phyloP scores from a whole-genome alignment of 2,888 invertebrate species.

The Cosmopolites sordidus region DNA sequence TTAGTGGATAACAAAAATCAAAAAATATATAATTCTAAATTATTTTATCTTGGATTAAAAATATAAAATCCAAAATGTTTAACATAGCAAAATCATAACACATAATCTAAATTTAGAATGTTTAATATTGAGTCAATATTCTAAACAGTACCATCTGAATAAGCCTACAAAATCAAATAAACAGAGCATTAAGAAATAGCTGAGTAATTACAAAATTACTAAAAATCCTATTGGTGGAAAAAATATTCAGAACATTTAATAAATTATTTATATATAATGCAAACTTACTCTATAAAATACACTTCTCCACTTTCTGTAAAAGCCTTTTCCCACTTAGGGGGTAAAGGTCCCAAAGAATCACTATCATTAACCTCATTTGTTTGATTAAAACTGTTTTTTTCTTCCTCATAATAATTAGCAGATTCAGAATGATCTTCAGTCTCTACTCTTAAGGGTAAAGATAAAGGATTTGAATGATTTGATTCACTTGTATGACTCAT shows the following conservation, averaged over 20 bases:
- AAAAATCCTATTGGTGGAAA: neutral
- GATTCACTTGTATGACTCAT: slow-evolving; percentile 49
- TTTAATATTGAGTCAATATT: neutral
- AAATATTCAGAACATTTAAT: neutral
- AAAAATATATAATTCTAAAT: too few species aligned
- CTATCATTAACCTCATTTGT: slow-evolving; percentile 49
- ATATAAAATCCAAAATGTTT: too few species aligned
- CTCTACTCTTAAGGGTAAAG: slow-evolving; percentile 46
- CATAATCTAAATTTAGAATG: slow-evolving; percentile 10
- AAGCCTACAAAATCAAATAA: slow-evolving; percentile 2
- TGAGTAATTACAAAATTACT: neutral
- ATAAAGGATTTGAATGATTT: slow-evolving; percentile 42
- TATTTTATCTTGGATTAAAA: too few species aligned
- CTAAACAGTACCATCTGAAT: slow-evolving; percentile 11
- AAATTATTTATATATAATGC: neutral
- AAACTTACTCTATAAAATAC: slow-evolving; percentile 92
- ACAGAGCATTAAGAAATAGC: neutral
- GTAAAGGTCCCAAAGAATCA: slow-evolving; percentile 84
- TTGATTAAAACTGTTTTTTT: slow-evolving; percentile 42
- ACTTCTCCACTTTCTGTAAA: slow-evolving; percentile 95
- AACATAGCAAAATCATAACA: too few species aligned
- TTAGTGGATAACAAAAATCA: too few species aligned
- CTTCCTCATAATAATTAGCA: slow-evolving; percentile 41
- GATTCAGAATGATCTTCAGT: slow-evolving; percentile 42
- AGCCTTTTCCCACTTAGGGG: slow-evolving; percentile 96